Evolutionary conservation across 2,797 vertebrate species (phyloP).

Genomic region (Harpagifer antarcticus): DNA sequence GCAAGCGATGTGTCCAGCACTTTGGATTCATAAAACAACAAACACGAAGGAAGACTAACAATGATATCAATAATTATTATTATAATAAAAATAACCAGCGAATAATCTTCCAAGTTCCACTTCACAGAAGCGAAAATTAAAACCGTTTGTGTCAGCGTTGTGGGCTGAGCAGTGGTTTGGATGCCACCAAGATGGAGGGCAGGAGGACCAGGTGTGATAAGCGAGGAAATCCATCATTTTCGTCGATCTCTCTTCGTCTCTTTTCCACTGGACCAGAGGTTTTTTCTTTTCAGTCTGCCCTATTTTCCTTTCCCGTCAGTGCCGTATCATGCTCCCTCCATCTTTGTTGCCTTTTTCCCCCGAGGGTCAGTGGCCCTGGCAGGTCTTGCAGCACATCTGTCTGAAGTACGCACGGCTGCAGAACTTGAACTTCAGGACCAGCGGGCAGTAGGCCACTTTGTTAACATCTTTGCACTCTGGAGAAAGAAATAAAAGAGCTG

Average conservation of each 20-base stretch:
- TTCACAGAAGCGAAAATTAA: slow-evolving; percentile 99
- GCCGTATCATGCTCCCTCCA: slow-evolving; percentile 47
- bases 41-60: slow-evolving; percentile 77
- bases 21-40: slow-evolving; percentile 88
- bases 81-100: slow-evolving; percentile 88
- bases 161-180: slow-evolving; percentile 96
- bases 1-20: slow-evolving; percentile 95
- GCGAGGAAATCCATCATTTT: slow-evolving; percentile 42
- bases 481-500: slow-evolving; percentile 29
- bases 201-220: slow-evolving; percentile 48
- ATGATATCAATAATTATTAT: slow-evolving; percentile 85
- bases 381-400: slow-evolving; percentile 99
- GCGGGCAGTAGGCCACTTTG: slow-evolving; percentile 99
- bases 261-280: slow-evolving; percentile 32
- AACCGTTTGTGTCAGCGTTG: slow-evolving; percentile 68
- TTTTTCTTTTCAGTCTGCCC: slow-evolving; percentile 15
- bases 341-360: slow-evolving; percentile 62
- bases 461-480: slow-evolving; percentile 99
- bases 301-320: slow-evolving; percentile 48
- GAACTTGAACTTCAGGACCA: slow-evolving; percentile 99
- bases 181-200: slow-evolving; percentile 90
- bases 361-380: slow-evolving; percentile 95
- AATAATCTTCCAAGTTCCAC: slow-evolving; percentile 89
- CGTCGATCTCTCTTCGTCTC: slow-evolving; percentile 23
- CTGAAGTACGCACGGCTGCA: slow-evolving; percentile 99